These are phyloP conservation scores for Fistularia tabacaria DNA, from an alignment of 2,797 vertebrate species.

Conservation along the genomic window DNA sequence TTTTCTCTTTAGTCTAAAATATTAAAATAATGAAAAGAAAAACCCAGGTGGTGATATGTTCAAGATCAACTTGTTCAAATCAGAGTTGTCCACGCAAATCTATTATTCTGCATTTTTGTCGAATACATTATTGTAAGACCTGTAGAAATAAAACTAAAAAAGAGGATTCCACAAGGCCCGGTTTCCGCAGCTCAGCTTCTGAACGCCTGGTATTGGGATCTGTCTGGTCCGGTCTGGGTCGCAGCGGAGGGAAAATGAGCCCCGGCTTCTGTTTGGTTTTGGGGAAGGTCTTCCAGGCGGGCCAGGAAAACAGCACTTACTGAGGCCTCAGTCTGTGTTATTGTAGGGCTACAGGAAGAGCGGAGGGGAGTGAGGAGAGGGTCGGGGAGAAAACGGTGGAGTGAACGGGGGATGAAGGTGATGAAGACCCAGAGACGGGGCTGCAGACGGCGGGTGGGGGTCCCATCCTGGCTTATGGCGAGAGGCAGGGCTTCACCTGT, in stretches of 20 bases:
- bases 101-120: not conserved
- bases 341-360: constrained; percentile 64
- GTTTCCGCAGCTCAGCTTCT: not conserved
- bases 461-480: no score
- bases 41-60: no score
- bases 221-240: constrained; percentile 25
- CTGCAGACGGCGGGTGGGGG: no score
- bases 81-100: not conserved
- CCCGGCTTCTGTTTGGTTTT: constrained; percentile 62
- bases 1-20: no score
- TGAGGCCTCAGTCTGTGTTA: constrained; percentile 70
- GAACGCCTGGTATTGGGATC: constrained; percentile 17
- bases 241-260: constrained; percentile 62
- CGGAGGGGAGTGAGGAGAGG: not conserved
- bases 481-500: no score
- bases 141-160: not conserved
- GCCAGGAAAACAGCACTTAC: constrained; percentile 70
- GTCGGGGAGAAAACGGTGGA: not conserved
- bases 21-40: not conserved
- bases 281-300: constrained; percentile 58
- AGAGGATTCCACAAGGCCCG: no score
- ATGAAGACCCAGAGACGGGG: not conserved
- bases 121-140: no score
- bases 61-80: not conserved
- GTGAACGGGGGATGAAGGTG: constrained; percentile 5